Conservation (phyloP, 1,140 invertebrate species). For the Magallana ariakensis region DNA sequence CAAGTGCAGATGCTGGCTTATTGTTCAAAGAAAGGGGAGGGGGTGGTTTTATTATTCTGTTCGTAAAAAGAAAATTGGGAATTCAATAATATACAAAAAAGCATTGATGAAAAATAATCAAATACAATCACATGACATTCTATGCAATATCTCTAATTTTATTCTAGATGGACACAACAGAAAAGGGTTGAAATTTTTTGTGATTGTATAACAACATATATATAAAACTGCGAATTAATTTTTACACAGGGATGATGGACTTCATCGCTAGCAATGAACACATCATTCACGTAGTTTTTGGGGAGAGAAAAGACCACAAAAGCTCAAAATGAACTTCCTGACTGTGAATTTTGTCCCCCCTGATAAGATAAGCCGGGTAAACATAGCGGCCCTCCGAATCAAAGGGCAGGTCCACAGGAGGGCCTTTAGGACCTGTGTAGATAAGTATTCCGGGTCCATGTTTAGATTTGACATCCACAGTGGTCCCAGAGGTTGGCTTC, state of each 20-base stretch:
- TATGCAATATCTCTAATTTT: too few relatives aligned
- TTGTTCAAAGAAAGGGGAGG: not conserved
- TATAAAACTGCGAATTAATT: too few relatives aligned
- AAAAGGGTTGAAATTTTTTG: too few relatives aligned
- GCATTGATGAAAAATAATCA: too few relatives aligned
- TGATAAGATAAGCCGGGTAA: conserved; percentile 23
- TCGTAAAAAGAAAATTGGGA: not conserved
- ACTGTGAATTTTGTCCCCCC: conserved; percentile 11
- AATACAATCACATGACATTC: too few relatives aligned
- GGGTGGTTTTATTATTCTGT: not conserved
- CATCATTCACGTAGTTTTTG: not conserved
- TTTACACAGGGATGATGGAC: too few relatives aligned
- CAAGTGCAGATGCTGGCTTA: not conserved
- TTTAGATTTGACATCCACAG: not conserved
- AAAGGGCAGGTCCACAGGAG: not conserved
- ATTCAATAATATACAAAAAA: not conserved
- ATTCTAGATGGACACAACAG: too few relatives aligned
- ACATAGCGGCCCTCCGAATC: not conserved
- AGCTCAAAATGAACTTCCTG: not conserved
- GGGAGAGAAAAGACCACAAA: not conserved
- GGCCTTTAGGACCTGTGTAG: not conserved
- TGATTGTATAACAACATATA: too few relatives aligned
- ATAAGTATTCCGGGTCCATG: not conserved
- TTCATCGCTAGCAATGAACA: too few relatives aligned
- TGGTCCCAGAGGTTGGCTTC: not conserved